These are phyloP conservation scores for Cheumatopsyche charites DNA, from an alignment of 1,140 invertebrate species.

Conservation along the genomic window DNA sequence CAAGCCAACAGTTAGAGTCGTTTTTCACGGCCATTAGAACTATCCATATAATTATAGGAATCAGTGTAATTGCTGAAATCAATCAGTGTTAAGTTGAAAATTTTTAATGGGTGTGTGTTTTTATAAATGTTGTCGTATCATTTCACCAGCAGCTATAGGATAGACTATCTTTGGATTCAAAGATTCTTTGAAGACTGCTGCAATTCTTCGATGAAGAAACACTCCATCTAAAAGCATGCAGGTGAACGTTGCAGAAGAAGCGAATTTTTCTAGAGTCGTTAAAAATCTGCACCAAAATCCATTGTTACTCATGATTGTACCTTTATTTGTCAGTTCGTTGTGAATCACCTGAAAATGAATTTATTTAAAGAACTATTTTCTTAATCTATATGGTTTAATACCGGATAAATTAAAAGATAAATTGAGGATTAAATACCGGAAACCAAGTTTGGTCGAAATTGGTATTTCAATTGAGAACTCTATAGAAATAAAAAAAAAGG, in stretches of 20 bases:
- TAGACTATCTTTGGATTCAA: constrained; percentile 57
- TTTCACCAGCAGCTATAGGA: constrained; percentile 52
- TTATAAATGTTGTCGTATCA: no score
- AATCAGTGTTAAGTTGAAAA: no score
- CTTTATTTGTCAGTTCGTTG: constrained; percentile 56
- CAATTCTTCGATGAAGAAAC: constrained; percentile 65
- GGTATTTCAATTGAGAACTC: no score
- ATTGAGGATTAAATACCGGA: no score
- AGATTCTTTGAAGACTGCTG: constrained; percentile 61
- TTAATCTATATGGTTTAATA: no score
- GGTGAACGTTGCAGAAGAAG: constrained; percentile 62
- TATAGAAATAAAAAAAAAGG: no score
- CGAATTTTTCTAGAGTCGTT: constrained; percentile 59
- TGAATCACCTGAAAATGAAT: constrained; percentile 54
- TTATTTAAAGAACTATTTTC: no score
- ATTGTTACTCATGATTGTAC: constrained; percentile 59
- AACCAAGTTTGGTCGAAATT: no score
- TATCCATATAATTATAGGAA: constrained; percentile 61
- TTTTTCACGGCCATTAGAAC: constrained; percentile 55
- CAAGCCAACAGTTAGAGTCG: constrained; percentile 63
- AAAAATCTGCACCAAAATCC: constrained; percentile 58
- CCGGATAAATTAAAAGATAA: no score
- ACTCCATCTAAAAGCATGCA: constrained; percentile 67
- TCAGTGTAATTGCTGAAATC: constrained; percentile 54
- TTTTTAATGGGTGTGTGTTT: no score